Base-by-base conservation (phyloP, 1,140 invertebrate species). In the Eciton burchellii region DNA sequence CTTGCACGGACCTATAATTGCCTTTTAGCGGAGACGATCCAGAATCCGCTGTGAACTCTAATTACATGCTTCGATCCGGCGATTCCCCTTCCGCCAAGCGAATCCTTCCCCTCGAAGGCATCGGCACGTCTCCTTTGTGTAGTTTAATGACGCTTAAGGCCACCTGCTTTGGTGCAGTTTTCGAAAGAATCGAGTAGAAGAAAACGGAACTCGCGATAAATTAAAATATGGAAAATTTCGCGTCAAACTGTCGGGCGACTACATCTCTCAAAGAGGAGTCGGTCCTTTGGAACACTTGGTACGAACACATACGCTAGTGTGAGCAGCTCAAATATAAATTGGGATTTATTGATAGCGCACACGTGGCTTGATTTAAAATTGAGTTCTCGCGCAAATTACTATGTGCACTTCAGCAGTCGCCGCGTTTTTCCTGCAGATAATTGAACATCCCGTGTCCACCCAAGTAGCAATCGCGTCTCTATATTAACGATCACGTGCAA, bases 401-500 rank as follows among this genome's bases (percentile, higher is more conserved):
- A 72, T 11, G 43, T 3, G 45, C 63, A 76, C n/a, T 35, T 52
- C 35, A 65, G 59, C 26, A 3, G 29, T 76, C 26, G 47, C 5
- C 26, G 29, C 19, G 29, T 19, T 49, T 68, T 52, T 68, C 8
- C 41, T 43, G 26, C 54, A 77, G 66, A 60, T 56, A 49, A 24
- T 26, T 21, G 72, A 62, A 45, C 43, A 68, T 41, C 29, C 11
- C 29, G 47, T 45, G n/a, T 56, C 16, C 24, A 54, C 68, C 56
- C 11, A 56, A 68, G n/a, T 79, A 70, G n/a, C 35, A 57, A 57
- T 63, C 68, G 70, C 62, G 16, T 79, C 16, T 79, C 52, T 56
- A 77, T 68, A 21, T 14, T 56, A 79, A 79, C 63, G 11, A 45
- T 8, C 62, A 79, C 63, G 62, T 70, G 52, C 49, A 57, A 70